Base-by-base conservation (phyloP, 1,140 invertebrate genomes). In the Eurosta solidaginis region DNA sequence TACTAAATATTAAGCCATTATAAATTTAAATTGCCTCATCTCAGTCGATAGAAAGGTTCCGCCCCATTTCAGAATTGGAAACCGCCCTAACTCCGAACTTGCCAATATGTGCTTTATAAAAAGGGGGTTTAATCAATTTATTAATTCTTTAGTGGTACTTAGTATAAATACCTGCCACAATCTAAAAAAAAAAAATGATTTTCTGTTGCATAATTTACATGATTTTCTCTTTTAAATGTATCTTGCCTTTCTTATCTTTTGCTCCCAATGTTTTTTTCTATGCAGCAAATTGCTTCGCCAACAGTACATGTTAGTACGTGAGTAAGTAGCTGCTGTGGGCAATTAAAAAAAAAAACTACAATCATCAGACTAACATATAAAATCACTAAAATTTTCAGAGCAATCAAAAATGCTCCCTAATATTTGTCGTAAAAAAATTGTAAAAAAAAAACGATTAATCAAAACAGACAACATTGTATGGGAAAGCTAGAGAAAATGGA, bases 321-420 rank as follows among this genome's bases (percentile, higher is more conserved):
- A 33, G 54, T 33, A 22, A 68, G n/a, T n/a, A n/a, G n/a, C n/a
- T n/a, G n/a, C 59, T 68, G 33, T n/a, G 29, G 4, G 59, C 59
- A 68, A 68, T 68, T 68, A 68, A 68, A 68, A 68, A n/a, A n/a
- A n/a, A n/a, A n/a, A 20, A 6, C 59, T 40, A 40, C 54, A 63
- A 40, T n/a, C 10, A 14, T 5, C 27, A 20, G 40, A 36, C 54
- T n/a, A 63, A 20, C 59, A 3, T n/a, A n/a, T 40, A 42, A 63
- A 68, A 27, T 42, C 36, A 68, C 7, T n/a, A 20, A 20, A 6
- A 20, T n/a, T 40, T 68, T 68, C 40, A n/a, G 33, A 40, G 59
- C 59, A n/a, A 68, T 2, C n/a, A 68, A 3, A n/a, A 29, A 33
- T 3, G n/a, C 33, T 68, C 20, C 29, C 27, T 20, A 68, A 40